Evolutionary conservation across 2,113 vertebrate genomes (phyloP).

Genomic region (Melanerpes aurifrons): DNA sequence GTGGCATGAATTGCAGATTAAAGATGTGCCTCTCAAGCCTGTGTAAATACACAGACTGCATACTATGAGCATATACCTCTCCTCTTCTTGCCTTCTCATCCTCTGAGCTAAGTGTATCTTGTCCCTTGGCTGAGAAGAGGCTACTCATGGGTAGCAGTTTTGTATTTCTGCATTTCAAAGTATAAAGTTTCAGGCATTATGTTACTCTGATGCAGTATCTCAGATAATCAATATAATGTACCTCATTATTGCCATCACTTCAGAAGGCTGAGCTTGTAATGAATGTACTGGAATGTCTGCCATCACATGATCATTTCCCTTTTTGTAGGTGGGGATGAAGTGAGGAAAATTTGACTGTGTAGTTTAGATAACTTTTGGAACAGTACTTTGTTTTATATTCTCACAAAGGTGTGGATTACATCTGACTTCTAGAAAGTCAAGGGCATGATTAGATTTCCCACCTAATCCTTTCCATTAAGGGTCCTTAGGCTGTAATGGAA

Average conservation of each 20-base stretch:
- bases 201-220: neutral
- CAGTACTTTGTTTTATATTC: constrained; percentile 30
- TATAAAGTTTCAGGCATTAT: constrained; percentile 3
- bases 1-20: neutral
- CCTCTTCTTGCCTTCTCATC: neutral
- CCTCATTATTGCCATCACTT: neutral
- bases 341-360: neutral
- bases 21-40: neutral
- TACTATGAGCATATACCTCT: neutral
- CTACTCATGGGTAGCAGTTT: neutral
- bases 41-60: neutral
- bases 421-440: constrained; percentile 32
- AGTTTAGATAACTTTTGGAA: neutral
- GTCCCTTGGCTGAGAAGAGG: neutral
- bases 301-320: neutral
- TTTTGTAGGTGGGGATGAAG: neutral
- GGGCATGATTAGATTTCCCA: constrained; percentile 48
- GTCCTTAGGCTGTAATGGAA: neutral
- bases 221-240: neutral
- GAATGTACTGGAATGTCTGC: neutral
- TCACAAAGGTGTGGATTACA: constrained; percentile 22
- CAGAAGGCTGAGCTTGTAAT: neutral
- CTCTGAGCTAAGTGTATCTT: neutral
- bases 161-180: constrained; percentile 29
- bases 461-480: neutral